These are phyloP conservation scores for Copidosoma floridanum DNA, from an alignment of 1,140 invertebrate genomes.

Conservation along the genomic window DNA sequence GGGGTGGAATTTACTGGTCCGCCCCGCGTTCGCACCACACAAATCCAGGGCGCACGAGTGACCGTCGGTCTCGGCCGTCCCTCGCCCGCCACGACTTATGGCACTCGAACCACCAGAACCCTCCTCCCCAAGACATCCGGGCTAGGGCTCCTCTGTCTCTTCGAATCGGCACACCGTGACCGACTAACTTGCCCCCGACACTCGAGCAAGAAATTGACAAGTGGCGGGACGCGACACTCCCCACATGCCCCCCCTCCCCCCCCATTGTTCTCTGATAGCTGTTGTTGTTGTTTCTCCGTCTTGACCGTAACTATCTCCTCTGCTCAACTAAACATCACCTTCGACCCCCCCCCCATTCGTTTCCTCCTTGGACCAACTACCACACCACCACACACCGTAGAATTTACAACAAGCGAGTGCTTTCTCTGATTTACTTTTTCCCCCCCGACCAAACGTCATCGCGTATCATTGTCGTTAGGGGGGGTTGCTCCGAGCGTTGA, in stretches of 20 bases:
- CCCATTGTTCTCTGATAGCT: too few species aligned
- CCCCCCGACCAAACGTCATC: conserved; percentile 40
- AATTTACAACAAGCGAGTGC: too few species aligned
- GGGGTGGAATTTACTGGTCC: conserved; percentile 56
- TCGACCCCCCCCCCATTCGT: not conserved
- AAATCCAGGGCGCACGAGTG: conserved; percentile 57
- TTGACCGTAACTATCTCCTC: not conserved
- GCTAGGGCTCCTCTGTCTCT: not conserved
- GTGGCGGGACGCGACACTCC: not conserved
- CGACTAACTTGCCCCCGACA: conserved; percentile 13
- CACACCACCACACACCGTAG: too few species aligned
- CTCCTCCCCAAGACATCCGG: conserved; percentile 7
- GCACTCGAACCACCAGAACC: conserved; percentile 36
- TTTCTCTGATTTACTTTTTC: conserved; percentile 30
- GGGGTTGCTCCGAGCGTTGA: not conserved
- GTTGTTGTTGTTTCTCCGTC: not conserved
- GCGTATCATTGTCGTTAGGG: conserved; percentile 34
- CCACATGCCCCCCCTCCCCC: not conserved
- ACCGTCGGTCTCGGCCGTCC: conserved; percentile 46
- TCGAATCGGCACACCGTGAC: conserved; percentile 30
- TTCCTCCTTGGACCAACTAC: too few species aligned
- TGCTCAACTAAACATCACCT: not conserved
- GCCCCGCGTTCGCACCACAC: conserved; percentile 54
- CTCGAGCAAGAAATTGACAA: conserved; percentile 13
- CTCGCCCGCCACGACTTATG: conserved; percentile 43